Percentiles rank a stretch among this genome's conserved stretches.
Conservation (phyloP, 2,888 invertebrate species). For the Synergus laeviventris region DNA sequence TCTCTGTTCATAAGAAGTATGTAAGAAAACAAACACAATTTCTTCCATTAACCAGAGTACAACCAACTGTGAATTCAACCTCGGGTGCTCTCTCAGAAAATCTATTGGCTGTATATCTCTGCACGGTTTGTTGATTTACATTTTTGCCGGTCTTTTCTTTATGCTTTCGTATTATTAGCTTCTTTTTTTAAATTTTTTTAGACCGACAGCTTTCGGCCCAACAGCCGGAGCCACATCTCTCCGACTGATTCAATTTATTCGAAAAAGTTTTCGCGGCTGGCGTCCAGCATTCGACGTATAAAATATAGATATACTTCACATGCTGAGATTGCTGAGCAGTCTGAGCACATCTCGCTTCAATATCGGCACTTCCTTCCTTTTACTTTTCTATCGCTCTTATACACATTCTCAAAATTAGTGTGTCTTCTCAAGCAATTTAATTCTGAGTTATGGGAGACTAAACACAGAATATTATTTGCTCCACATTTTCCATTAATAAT, state of each 20-base stretch:
- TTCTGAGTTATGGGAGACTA: not conserved
- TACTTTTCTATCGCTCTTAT: not conserved
- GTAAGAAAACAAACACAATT: conserved; percentile 17
- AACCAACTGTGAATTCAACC: conserved; percentile 32
- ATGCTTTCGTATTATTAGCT: conserved; percentile 34
- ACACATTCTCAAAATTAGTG: conserved; percentile 1
- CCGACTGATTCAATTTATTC: conserved; percentile 61
- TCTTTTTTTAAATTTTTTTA: conserved; percentile 29
- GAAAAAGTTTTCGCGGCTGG: conserved; percentile 46
- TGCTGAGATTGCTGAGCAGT: too few species aligned
- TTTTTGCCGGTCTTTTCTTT: conserved; percentile 39
- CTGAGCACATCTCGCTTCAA: conserved; percentile 19
- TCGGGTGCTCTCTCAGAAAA: conserved; percentile 11
- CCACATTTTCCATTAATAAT: too few species aligned
- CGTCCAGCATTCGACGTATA: conserved; percentile 40
- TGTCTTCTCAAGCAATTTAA: not conserved
- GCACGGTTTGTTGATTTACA: conserved; percentile 43
- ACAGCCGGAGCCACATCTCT: conserved; percentile 45
- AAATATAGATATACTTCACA: conserved; percentile 6
- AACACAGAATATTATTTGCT: too few species aligned
- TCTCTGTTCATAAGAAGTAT: conserved; percentile 6
- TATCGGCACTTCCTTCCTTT: conserved; percentile 15
- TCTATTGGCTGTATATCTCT: not conserved
- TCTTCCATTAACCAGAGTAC: conserved; percentile 31
- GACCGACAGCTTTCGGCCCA: conserved; percentile 45